Base-by-base conservation (phyloP, 2,888 invertebrate species). In the Troilus luridus region DNA sequence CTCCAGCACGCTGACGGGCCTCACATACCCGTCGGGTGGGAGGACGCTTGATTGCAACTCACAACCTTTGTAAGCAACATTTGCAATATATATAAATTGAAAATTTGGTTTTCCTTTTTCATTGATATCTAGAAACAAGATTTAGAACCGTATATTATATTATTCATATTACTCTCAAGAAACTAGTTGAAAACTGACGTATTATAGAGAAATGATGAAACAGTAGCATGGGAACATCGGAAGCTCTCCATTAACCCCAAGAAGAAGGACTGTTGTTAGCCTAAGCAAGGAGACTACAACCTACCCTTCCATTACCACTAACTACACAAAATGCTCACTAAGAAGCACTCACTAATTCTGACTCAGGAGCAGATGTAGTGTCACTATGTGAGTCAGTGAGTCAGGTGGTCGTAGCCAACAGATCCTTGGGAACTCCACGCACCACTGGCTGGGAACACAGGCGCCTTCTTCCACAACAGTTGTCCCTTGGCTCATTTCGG, bases 391-490 rank as follows among this genome's bases (percentile, higher is more conserved):
- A 41, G 17, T 77, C 27, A 77, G 19, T 24, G 27, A 77, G 72
- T 17, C 41, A 41, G 72, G 27, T 77, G 72, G 72, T 41, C 11
- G 0, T 0, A 12, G 60, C 60, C 7, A 41, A 41, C 41, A n/a
- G 10, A 24, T 67, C 67, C 67, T 67, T 77, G 72, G 72, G 72
- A 77, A 77, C 72, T 77, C 72, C 72, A 77, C 72, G 72, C 72
- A 27, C 41, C 72, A 41, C 8, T 77, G 41, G 72, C 41, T 77
- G 72, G 72, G 72, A 77, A 77, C 1, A 19, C 41, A 17, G 72
- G 41, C 27, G 27, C 24, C 27, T 77, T 77, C 17, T 77, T 41
- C 8, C 21, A 5, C 17, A 77, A 19, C 41, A 77, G 72, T 77
- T 77, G 72, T 77, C 27, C 5, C 0, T 41, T 19, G 17, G 17